A percentile compares a stretch with the other conserved stretches of the same genome.
These are phyloP conservation scores for Eucriotettix oculatus DNA, from an alignment of 2,888 invertebrate genomes.

Conservation along the genomic window DNA sequence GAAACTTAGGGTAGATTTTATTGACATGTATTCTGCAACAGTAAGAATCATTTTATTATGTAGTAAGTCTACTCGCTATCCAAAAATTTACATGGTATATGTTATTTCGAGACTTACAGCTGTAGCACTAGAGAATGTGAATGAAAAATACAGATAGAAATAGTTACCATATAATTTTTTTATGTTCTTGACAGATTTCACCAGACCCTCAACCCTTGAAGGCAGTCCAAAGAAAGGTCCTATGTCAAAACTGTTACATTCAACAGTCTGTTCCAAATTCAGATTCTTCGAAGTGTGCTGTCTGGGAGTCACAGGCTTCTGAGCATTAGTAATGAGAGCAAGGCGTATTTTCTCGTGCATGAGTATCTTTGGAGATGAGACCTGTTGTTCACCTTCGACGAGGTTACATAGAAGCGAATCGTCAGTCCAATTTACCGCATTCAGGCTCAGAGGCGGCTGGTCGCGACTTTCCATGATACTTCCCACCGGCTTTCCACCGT, in stretches of 20 bases:
- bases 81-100: no score
- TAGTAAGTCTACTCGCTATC: no score
- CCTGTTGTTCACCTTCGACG: no score
- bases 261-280: not conserved
- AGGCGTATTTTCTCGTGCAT: slow-evolving; percentile 11
- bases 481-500: no score
- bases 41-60: no score
- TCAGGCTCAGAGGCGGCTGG: no score
- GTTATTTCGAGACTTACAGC: no score
- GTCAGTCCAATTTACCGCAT: no score
- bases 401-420: no score
- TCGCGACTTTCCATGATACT: no score
- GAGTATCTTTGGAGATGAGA: not conserved
- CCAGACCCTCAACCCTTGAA: slow-evolving; percentile 44
- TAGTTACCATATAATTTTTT: slow-evolving; percentile 61
- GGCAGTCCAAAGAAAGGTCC: slow-evolving; percentile 69
- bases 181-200: slow-evolving; percentile 62
- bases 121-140: no score
- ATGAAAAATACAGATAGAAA: not conserved
- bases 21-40: no score
- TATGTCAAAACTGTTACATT: slow-evolving; percentile 2
- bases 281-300: not conserved
- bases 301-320: slow-evolving; percentile 5
- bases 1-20: not conserved
- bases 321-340: slow-evolving; percentile 8